Evolutionary conservation across 2,888 invertebrate species (phyloP), one percentile per base, ranked within the genome.

Genomic region (Campoletis raptor): DNA sequence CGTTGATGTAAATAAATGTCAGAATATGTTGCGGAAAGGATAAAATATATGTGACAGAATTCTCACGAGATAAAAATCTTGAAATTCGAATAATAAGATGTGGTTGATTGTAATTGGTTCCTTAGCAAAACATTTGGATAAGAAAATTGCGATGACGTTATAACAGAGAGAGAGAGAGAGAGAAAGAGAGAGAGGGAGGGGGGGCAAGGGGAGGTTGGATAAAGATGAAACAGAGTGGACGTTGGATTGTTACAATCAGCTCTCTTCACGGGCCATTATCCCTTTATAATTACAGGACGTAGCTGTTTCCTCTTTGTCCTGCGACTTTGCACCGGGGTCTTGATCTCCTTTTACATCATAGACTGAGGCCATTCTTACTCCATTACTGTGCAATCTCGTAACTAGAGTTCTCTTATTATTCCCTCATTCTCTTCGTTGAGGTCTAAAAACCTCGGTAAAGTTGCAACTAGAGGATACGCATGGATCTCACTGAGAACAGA

Each of bases 201-300:
- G n/a, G 36, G n/a, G 42, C 45, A 6, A 61, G 48, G 37, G 36
- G 78, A 45, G 36, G 21, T 48, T 48, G 18, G 48, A 67, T 7
- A 52, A 66, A 40, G 54, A 54, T 66, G 48, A 67, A 83, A 78
- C 67, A 78, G 76, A 45, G 70, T 42, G 69, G 52, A 77, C 83
- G 86, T 80, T 40, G 80, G 84, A 88, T 89, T 83, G 86, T 85
- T 85, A 87, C 88, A 89, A 89, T 87, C 85, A 54, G 30, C 80
- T 86, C 87, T 70, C 87, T 89, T 81, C 88, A 88, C 88, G 89
- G 88, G 84, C 87, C 89, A 89, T 89, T 89, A 89, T 89, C 85
- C 86, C 83, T 87, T 87, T 87, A 89, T 88, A 89, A 89, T 89
- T 88, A 87, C 89, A 89, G 89, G 89, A 89, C 88, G 89, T 88